These are phyloP conservation scores for Uropetala carovei DNA, from an alignment of 2,888 invertebrate species.

Conservation along the genomic window DNA sequence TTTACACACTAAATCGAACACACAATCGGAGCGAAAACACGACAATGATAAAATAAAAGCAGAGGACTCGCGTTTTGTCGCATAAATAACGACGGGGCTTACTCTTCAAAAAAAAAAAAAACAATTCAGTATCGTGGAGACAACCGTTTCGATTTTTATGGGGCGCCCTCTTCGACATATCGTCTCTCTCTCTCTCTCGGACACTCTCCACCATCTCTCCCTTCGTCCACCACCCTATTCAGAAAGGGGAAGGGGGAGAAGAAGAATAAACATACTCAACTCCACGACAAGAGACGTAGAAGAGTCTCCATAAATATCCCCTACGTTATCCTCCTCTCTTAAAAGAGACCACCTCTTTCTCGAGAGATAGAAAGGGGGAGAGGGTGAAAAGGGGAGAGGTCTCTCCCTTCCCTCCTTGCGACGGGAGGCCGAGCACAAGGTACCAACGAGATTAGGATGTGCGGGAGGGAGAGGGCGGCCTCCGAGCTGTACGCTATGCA, in stretches of 20 bases:
- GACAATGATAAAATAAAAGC: too few relatives aligned
- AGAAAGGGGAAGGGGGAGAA: too few relatives aligned
- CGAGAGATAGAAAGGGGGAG: background rate
- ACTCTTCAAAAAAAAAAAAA: background rate
- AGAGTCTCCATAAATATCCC: conserved; percentile 59
- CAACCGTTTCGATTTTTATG: conserved; percentile 43
- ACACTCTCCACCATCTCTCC: background rate
- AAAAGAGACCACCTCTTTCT: background rate
- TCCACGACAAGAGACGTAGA: conserved; percentile 21
- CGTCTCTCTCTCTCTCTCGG: background rate
- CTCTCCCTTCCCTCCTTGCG: background rate
- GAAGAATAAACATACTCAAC: conserved; percentile 45
- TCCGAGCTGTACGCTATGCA: too few relatives aligned
- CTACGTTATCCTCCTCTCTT: conserved; percentile 27
- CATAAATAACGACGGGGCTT: background rate
- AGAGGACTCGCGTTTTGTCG: too few relatives aligned
- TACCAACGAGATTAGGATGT: background rate
- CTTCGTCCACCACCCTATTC: background rate
- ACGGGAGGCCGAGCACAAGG: background rate
- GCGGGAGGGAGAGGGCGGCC: background rate
- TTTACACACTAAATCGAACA: too few relatives aligned
- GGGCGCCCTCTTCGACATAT: background rate
- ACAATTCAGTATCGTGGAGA: background rate
- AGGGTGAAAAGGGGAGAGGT: background rate
- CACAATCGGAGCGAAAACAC: too few relatives aligned